Base-by-base conservation (phyloP, 2,797 vertebrate genomes). In the Poliocrania exsul region DNA sequence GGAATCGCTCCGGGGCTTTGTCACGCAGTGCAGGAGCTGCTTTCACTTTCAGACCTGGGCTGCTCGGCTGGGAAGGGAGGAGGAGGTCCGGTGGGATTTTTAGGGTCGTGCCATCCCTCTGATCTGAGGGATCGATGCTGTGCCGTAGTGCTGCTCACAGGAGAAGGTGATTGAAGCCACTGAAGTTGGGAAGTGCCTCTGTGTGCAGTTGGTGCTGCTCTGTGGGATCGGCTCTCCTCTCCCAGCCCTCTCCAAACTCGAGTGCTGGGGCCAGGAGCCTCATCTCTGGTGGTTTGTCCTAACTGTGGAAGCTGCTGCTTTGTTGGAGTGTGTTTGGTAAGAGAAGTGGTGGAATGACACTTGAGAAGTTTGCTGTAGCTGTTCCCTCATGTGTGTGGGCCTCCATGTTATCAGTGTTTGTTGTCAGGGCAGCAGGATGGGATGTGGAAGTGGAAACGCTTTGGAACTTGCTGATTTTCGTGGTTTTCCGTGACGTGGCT, bases 261-360 rank as follows among this genome's bases (percentile, higher is more conserved):
- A 7, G 37, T 21, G 33, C 42, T 10, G 46, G 37, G 28, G 7
- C 4, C 0, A 0, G 74, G 58, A 90, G n/a, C 73, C 18, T 37
- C 17, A 0, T 56, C 79, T 26, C 28, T 0, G 3, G 21, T 6
- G 47, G 5, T n/a, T 62, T 74, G 35, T 72, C 16, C 0, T 21
- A 12, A 53, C 17, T 15, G 42, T 16, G 20, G 64, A 40, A 78
- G 33, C 70, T 35, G 44, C 66, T 20, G 38, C 42, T 37, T 23
- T 50, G 13, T 25, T 5, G 16, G 78, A n/a, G 44, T 3, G 0
- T 23, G 12, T 37, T 73, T 70, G 71, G 71, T 49, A 53, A 77
- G 62, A 74, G 83, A 11, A 61, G 35, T 16, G 29, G 29, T 67
- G 40, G 72, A 60, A 80, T 50, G 46, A 25, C 8, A 4, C 37